Conservation (phyloP, 2,888 invertebrate genomes). For the Lottia scabra region DNA sequence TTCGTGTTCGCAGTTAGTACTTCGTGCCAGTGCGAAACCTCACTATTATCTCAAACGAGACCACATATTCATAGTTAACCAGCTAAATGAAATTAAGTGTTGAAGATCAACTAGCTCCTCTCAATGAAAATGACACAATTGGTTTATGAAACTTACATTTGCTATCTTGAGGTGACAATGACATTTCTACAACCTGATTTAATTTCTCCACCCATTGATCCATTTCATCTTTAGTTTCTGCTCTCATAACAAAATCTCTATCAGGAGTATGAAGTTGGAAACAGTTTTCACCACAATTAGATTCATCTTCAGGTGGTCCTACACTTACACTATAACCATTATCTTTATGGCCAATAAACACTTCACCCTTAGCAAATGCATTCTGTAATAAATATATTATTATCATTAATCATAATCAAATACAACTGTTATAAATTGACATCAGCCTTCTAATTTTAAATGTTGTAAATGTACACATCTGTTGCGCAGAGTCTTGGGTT, state of each 20-base stretch:
- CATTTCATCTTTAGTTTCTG: slow-evolving; percentile 81
- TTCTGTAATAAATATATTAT: slow-evolving; percentile 71
- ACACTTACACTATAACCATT: slow-evolving; percentile 82
- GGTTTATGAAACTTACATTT: slow-evolving; percentile 42
- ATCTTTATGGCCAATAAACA: slow-evolving; percentile 84
- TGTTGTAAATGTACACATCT: too few relatives aligned
- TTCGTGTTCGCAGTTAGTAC: too few relatives aligned
- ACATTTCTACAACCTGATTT: slow-evolving; percentile 80
- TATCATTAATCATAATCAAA: too few relatives aligned
- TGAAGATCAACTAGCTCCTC: too few relatives aligned
- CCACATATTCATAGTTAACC: too few relatives aligned
- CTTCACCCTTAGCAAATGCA: slow-evolving; percentile 90
- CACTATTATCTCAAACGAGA: too few relatives aligned
- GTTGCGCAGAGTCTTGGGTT: too few relatives aligned
- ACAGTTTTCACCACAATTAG: slow-evolving; percentile 80
- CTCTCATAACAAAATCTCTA: slow-evolving; percentile 84
- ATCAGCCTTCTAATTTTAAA: too few relatives aligned
- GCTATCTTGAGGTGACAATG: slow-evolving; percentile 81
- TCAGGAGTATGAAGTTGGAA: slow-evolving; percentile 87
- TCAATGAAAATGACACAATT: too few relatives aligned
- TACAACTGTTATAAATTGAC: too few relatives aligned
- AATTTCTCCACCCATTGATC: slow-evolving; percentile 85
- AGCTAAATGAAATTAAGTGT: too few relatives aligned
- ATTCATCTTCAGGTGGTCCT: slow-evolving; percentile 75
- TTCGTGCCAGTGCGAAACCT: too few relatives aligned